Evolutionary conservation across 2,113 vertebrate genomes (phyloP).

Genomic region (Ophthalmolycus amberensis): DNA sequence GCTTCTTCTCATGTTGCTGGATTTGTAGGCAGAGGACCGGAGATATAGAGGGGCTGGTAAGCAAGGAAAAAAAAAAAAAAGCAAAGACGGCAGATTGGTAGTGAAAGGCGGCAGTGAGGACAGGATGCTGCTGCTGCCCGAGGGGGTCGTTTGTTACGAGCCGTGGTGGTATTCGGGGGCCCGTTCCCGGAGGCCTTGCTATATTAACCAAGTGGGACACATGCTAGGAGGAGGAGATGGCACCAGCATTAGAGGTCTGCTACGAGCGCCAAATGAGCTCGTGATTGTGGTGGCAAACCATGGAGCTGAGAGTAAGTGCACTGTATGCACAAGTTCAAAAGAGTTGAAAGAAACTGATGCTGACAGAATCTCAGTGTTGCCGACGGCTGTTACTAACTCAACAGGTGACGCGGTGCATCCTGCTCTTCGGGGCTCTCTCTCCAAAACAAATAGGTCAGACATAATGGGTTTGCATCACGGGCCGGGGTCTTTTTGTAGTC

Average conservation of each 20-base stretch:
- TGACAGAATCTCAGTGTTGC: constrained; percentile 32
- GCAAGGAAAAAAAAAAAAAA: background rate
- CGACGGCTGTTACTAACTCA: constrained; percentile 37
- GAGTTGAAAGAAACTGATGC: background rate
- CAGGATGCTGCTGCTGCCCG: constrained; percentile 55
- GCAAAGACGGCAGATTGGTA: constrained; percentile 1
- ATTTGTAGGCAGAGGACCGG: background rate
- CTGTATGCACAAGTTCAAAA: constrained; percentile 23
- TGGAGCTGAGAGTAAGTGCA: background rate
- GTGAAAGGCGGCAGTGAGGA: constrained; percentile 38
- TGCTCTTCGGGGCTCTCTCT: constrained; percentile 13
- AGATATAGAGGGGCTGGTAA: background rate
- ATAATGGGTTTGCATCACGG: constrained; percentile 50
- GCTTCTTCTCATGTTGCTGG: background rate
- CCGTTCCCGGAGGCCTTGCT: constrained; percentile 12
- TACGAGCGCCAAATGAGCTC: background rate
- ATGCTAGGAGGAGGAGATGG: constrained; percentile 4
- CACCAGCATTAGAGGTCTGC: background rate
- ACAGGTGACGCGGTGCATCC: constrained; percentile 33
- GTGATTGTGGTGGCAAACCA: background rate
- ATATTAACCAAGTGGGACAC: constrained; percentile 39
- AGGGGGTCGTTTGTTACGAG: constrained; percentile 13
- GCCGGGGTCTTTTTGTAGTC: constrained; percentile 32
- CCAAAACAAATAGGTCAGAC: constrained; percentile 59
- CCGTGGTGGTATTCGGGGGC: constrained; percentile 26